Base-by-base conservation (phyloP, 2,797 vertebrate species). In the Eutrigla gurnardus region DNA sequence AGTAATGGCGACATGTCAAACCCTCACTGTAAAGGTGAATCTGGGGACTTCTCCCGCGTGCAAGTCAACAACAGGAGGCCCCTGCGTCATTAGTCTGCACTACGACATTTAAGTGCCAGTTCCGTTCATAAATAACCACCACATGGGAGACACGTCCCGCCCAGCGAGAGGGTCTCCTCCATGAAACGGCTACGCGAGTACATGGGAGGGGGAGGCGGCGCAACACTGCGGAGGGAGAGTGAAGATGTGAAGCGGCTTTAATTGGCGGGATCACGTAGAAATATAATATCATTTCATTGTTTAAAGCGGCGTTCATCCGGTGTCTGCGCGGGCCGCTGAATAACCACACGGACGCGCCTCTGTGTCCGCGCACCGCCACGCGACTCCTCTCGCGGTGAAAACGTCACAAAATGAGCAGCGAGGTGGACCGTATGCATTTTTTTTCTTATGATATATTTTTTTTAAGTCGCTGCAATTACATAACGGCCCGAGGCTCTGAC, bases 181-280 rank as follows among this genome's bases (percentile, higher is more conserved):
- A 62, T 77, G 72, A 83, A 70, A 84, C 71, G 80, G 80, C 71
- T 81, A 69, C 77, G 89, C 82, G 70, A 79, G 61, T 8, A 1
- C 25, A 25, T 25, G 45, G 37, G 43, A 12, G 57, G 35, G 55
- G 42, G 47, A 2, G 10, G 64, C 9, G 35, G 69, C 17, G 61
- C 37, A 40, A 67, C 32, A 14, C 32, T 4, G 47, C 47, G 47
- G 64, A 49, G 67, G 15, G 68, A 39, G 71, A 61, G 35, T 17
- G 65, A 37, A 77, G 49, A 72, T 65, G 58, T 3, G 3, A 49
- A 70, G 3, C 14, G 6, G 45, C 40, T 65, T 25, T 17, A 25
- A 2, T 36, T 46, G 5, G 5, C 15, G 9, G 33, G 12, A 17
- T 18, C 17, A 11, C 6, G 7, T 50, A 3, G 6, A 43, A 14